Percentiles rank a stretch among this genome's conserved stretches.
phyloP scores from a whole-genome alignment of 2,797 vertebrate genomes.

The Danio choprae region DNA sequence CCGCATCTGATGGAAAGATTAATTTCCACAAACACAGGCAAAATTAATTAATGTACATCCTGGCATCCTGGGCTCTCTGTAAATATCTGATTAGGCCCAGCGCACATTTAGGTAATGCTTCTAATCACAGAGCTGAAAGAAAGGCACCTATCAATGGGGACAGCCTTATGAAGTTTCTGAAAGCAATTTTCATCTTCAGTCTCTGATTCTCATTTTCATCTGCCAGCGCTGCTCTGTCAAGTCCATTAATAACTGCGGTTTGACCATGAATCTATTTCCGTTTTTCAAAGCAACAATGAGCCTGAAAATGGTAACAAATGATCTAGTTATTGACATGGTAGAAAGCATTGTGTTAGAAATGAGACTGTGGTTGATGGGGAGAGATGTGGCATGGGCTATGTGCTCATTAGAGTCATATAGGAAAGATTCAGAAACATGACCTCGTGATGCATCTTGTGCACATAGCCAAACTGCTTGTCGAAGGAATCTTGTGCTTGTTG shows the following conservation, averaged over 20 bases:
- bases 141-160: conserved; percentile 25
- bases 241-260: conserved; percentile 43
- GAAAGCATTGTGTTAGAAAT: conserved; percentile 26
- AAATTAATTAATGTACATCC: conserved; percentile 21
- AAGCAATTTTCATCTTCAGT: conserved; percentile 45
- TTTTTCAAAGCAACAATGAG: conserved; percentile 48
- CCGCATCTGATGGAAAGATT: background rate
- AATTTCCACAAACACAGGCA: background rate
- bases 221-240: conserved; percentile 22
- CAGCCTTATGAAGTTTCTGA: conserved; percentile 22
- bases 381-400: background rate
- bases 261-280: conserved; percentile 45
- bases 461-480: too few species aligned
- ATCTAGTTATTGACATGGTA: conserved; percentile 35
- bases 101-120: conserved; percentile 12
- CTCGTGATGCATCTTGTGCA: background rate
- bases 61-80: background rate
- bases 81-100: conserved; percentile 29
- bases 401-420: conserved; percentile 11
- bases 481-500: too few species aligned
- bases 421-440: conserved; percentile 4
- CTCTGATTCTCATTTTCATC: conserved; percentile 27
- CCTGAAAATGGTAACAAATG: conserved; percentile 45
- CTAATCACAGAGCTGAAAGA: conserved; percentile 29
- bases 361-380: background rate